Evolutionary conservation across 1,140 invertebrate species (phyloP), one percentile per base, ranked within the genome.

Genomic region (Drosophila sturtevanti): DNA sequence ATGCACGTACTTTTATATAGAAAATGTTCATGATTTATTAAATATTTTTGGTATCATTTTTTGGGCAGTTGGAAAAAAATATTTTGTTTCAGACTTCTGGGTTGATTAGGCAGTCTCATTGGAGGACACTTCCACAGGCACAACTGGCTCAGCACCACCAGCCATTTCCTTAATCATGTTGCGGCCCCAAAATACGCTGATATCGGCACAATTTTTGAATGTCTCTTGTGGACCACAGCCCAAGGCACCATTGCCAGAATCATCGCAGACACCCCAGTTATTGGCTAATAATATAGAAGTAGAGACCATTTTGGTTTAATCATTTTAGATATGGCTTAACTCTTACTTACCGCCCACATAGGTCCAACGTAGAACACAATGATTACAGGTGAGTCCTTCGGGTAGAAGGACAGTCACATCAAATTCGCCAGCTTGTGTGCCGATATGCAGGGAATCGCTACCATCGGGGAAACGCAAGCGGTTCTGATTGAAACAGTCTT

Each of bases 331-430:
- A 31, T 2, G 2, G 10, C 14, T 27, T 2, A 21, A 0, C 4
- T 1, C 4, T 22, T 1, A 62, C 77, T 68, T 48, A 91, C 90
- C 90, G 10, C 93, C 93, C 48, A 89, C 90, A 74, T 96, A 96
- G 65, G 93, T 94, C 95, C 95, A 96, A 63, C 95, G 93, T 2
- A 96, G 79, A 0, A 95, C 94, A 82, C 95, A 96, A 48, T 94
- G 93, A 4, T 93, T 55, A 79, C 95, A 96, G 1, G 86, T 93
- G 2, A 96, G n/a, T 31, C 84, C 90, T 4, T 82, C 16, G 0
- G 95, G 95, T 5, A 95, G 80, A 3, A 81, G 9, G 2, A 93
- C 81, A 0, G 59, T 71, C n/a, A 93, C 84, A 34, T 92, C 78
- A 44, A 93, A 92, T 31, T 76, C 79, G 6, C 91, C 92, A 0